These are phyloP conservation scores for Sitta carolinensis DNA, from an alignment of 2,797 vertebrate species.

Conservation along the genomic window DNA sequence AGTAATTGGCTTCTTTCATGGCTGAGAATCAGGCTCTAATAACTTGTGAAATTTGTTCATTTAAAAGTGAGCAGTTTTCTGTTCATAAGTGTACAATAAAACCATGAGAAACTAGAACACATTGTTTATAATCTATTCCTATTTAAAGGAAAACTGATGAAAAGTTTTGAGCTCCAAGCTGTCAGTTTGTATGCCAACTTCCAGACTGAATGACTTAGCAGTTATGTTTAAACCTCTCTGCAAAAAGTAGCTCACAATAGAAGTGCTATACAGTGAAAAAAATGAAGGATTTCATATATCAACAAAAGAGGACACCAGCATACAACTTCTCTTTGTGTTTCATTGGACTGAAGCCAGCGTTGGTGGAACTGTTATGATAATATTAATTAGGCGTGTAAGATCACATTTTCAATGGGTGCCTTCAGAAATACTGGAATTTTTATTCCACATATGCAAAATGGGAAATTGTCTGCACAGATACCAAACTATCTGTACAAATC, in stretches of 20 bases:
- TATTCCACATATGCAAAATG: constrained; percentile 1
- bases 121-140: constrained; percentile 1
- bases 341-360: neutral
- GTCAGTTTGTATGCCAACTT: constrained; percentile 36
- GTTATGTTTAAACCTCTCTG: constrained; percentile 11
- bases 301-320: constrained; percentile 50
- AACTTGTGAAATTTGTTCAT: constrained; percentile 31
- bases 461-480: constrained; percentile 17
- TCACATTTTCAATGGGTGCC: constrained; percentile 50
- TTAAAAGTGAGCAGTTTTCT: constrained; percentile 10
- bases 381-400: constrained; percentile 58
- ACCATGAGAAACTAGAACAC: neutral
- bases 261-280: constrained; percentile 45
- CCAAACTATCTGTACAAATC: neutral
- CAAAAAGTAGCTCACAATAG: constrained; percentile 35
- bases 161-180: constrained; percentile 36
- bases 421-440: constrained; percentile 24
- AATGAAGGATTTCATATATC: constrained; percentile 26
- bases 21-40: constrained; percentile 4
- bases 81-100: neutral
- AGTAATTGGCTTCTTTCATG: neutral
- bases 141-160: constrained; percentile 34
- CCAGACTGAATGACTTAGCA: constrained; percentile 43
- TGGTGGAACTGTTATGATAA: constrained; percentile 50
- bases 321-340: constrained; percentile 56